A percentile compares a stretch with the other conserved stretches of the same genome.
phyloP scores from a whole-genome alignment of 1,140 invertebrate species.

The Ceratina calcarata region DNA sequence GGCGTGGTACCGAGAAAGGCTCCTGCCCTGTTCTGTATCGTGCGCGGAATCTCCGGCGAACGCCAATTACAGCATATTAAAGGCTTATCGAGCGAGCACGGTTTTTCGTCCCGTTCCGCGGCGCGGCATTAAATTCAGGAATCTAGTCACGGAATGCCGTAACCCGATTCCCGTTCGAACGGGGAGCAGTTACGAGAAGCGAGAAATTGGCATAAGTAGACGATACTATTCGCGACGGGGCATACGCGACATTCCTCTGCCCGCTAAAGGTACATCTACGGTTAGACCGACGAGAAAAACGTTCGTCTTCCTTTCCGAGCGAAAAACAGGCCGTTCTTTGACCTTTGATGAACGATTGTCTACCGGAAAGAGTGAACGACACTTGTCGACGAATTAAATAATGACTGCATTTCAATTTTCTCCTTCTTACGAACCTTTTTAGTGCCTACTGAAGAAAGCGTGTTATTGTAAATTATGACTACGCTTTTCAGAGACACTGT shows the following conservation, averaged over 20 bases:
- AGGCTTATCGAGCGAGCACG: slow-evolving; percentile 17
- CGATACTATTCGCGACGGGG: slow-evolving; percentile 40
- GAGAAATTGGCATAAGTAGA: slow-evolving; percentile 35
- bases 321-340: neutral
- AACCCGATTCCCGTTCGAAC: neutral
- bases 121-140: slow-evolving; percentile 39
- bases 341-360: neutral
- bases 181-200: neutral
- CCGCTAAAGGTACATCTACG: slow-evolving; percentile 8
- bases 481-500: too few species aligned
- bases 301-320: neutral
- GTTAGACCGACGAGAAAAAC: neutral
- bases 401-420: too few species aligned
- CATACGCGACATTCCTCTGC: slow-evolving; percentile 34
- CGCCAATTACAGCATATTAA: slow-evolving; percentile 46
- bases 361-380: neutral
- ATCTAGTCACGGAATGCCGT: slow-evolving; percentile 36
- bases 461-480: neutral
- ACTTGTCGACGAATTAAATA: too few species aligned
- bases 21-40: neutral
- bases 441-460: neutral
- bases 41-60: slow-evolving; percentile 20
- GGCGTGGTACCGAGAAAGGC: neutral
- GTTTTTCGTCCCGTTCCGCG: slow-evolving; percentile 26
- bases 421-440: too few species aligned